phyloP scores from a whole-genome alignment of 2,888 invertebrate species.

The Tachina grossa region DNA sequence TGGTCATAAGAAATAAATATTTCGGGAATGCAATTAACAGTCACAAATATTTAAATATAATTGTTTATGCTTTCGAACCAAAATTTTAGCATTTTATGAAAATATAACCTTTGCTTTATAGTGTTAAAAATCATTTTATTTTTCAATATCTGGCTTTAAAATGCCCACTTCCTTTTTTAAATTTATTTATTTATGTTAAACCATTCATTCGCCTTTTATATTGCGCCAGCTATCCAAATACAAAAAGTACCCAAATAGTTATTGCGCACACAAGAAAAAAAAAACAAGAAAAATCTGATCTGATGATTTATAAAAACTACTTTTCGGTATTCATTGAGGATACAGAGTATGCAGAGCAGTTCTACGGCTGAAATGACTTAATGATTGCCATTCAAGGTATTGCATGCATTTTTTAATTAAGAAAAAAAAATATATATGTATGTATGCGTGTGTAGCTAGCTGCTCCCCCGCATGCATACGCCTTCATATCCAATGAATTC shows the following conservation, averaged over 20 bases:
- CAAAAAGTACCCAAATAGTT: not conserved
- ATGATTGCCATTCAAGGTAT: constrained; percentile 34
- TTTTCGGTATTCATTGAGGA: not conserved
- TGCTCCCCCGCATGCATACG: not conserved
- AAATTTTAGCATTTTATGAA: too few species aligned
- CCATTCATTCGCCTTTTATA: too few species aligned
- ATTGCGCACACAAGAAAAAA: not conserved
- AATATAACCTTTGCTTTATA: too few species aligned
- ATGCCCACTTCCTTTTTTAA: too few species aligned
- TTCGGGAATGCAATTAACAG: too few species aligned
- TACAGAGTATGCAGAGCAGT: not conserved
- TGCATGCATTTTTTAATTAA: not conserved
- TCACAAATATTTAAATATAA: too few species aligned
- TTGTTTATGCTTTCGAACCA: too few species aligned
- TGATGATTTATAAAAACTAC: constrained; percentile 30
- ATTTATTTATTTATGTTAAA: too few species aligned
- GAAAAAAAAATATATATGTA: not conserved
- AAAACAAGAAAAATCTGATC: constrained; percentile 23
- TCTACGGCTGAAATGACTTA: constrained; percentile 42
- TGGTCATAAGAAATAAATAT: too few species aligned
- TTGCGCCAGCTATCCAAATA: too few species aligned
- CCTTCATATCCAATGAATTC: not conserved
- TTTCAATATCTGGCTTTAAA: too few species aligned
- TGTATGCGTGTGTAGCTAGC: not conserved
- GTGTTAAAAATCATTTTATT: too few species aligned